These are phyloP conservation scores for Trachemys scripta DNA, from an alignment of 2,113 vertebrate species.

Conservation along the genomic window DNA sequence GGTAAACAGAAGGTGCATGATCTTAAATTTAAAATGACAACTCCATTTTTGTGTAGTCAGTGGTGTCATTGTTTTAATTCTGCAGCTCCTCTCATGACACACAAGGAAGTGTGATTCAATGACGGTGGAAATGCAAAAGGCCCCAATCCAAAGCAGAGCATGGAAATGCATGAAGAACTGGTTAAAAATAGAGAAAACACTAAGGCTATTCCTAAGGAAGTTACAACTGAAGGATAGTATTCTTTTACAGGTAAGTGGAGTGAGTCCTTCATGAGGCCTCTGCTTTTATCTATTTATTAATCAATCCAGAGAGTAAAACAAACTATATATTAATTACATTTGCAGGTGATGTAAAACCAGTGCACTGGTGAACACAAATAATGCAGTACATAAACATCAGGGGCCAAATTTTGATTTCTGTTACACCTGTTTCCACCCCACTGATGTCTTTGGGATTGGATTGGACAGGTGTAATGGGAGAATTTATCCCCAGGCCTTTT, in stretches of 20 bases:
- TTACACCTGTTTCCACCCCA: slow-evolving; percentile 66
- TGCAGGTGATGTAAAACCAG: slow-evolving; percentile 52
- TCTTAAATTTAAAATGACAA: not conserved
- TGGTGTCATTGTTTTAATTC: not conserved
- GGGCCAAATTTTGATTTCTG: slow-evolving; percentile 72
- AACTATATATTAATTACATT: slow-evolving; percentile 76
- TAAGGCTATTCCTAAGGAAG: slow-evolving; percentile 55
- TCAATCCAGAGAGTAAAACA: slow-evolving; percentile 72
- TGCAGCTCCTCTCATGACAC: not conserved
- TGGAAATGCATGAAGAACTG: slow-evolving; percentile 68
- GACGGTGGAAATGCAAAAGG: not conserved
- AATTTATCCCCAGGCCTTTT: slow-evolving; percentile 71
- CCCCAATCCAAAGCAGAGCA: slow-evolving; percentile 34
- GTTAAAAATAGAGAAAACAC: slow-evolving; percentile 49
- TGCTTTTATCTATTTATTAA: slow-evolving; percentile 77
- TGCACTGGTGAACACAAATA: slow-evolving; percentile 64
- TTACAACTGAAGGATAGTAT: slow-evolving; percentile 62
- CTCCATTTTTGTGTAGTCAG: not conserved
- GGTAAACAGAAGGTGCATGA: not conserved
- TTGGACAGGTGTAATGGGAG: slow-evolving; percentile 65
- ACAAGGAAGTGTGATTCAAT: slow-evolving; percentile 20
- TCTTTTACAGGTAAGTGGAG: slow-evolving; percentile 70
- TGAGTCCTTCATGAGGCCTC: slow-evolving; percentile 67
- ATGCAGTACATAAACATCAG: slow-evolving; percentile 61
- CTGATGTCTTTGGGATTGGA: slow-evolving; percentile 70